Evolutionary conservation across 92 coral and sea anemone species (phyloP), one percentile per base, ranked within the genome.

Genomic region (Micromussa lordhowensis): DNA sequence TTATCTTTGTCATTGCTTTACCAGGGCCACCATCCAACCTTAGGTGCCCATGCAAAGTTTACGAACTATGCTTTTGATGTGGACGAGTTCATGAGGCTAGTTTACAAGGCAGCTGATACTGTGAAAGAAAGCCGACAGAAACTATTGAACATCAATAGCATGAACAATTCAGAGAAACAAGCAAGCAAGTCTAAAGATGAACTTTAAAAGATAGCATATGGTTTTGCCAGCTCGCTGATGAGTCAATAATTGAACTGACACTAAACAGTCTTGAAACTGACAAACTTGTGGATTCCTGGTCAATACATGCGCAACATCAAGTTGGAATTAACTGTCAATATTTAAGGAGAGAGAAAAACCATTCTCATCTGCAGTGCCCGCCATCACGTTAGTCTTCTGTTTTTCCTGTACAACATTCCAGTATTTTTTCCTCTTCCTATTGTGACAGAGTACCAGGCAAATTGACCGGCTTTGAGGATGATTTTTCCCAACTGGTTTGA

Each of bases 21-120:
- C 40, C 90, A 92, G 98, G 98, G 98, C 4, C 98, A 95, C 49
- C 98, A 95, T 75, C 98, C 98, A 30, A 95, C 98, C 16, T 34
- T 95, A 66, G 98, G 98, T 28, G 94, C 94, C 31, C 98, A 95
- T 81, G 94, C 98, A 19, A 95, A 95, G 80, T 95, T 95, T 72
- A 95, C 98, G 3, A 95, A 95, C 85, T 95, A 95, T 53, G 98
- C 94, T 64, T 95, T 95, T 38, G 35, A 95, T 84, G 98, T 95
- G 22, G 94, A 95, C 53, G 98, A 95, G 85, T 95, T 95, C 70
- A 93, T 95, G 98, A 93, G 95, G 71, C 75, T 95, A 29, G 84
- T 95, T 51, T 92, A 92, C 88, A 92, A 95, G 87, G 98, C 98
- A 51, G 98, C 95, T 18, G 94, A 93, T 57, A 88, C 86, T 48